Percentiles rank a stretch among this genome's conserved stretches.
These are phyloP conservation scores for Anisognathus igniventris DNA, from an alignment of 2,797 vertebrate genomes.

Conservation along the genomic window DNA sequence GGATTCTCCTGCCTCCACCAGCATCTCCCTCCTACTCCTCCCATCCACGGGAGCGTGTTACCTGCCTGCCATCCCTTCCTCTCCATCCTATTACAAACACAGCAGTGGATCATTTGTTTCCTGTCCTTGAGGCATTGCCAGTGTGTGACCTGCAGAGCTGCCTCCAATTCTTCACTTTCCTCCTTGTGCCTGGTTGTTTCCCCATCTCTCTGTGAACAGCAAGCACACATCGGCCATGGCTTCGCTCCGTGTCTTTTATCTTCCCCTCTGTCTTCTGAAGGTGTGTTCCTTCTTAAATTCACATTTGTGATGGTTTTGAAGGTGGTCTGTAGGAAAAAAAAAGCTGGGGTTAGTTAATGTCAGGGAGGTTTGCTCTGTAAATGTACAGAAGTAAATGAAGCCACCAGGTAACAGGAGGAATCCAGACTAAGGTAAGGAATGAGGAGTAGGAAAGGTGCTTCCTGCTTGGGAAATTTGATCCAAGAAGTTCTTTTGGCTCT, in stretches of 20 bases:
- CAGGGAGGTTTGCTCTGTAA: background rate
- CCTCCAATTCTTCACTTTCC: background rate
- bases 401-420: background rate
- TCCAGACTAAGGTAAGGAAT: background rate
- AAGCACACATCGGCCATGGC: background rate
- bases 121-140: slow-evolving; percentile 16
- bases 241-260: background rate
- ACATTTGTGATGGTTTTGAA: background rate
- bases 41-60: accelerated
- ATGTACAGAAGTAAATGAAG: background rate
- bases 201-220: background rate
- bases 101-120: background rate
- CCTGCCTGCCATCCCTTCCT: background rate
- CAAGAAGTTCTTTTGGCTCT: background rate
- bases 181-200: background rate
- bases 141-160: background rate
- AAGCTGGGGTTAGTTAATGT: background rate
- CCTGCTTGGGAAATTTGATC: background rate
- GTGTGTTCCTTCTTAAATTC: background rate
- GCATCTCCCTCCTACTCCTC: background rate
- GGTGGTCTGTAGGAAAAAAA: background rate
- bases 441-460: background rate
- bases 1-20: background rate
- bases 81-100: background rate
- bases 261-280: background rate